These are phyloP conservation scores for Chaetophractus vellerosus DNA, from an alignment of 2,797 vertebrate genomes.

Conservation along the genomic window DNA sequence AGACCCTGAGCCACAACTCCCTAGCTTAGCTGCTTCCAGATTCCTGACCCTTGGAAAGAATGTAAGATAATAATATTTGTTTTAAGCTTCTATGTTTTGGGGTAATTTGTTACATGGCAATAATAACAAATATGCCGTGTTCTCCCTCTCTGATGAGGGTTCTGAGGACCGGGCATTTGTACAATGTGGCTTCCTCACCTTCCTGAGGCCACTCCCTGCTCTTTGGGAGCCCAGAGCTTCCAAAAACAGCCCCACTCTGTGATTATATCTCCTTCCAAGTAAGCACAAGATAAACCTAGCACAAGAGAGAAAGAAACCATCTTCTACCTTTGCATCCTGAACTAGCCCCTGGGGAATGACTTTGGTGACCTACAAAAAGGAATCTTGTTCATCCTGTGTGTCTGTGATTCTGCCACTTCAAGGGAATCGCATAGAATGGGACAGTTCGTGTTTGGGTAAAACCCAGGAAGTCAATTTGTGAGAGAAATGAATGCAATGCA, in stretches of 20 bases:
- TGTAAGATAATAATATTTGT: background rate
- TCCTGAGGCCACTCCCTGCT: background rate
- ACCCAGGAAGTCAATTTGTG: background rate
- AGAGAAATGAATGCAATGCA: slow-evolving; percentile 33
- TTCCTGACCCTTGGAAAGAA: background rate
- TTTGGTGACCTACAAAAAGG: slow-evolving; percentile 12
- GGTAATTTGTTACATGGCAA: background rate
- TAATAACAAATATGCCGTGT: background rate
- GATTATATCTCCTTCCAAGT: background rate
- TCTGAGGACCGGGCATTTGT: background rate
- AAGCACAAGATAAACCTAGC: background rate
- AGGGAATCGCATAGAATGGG: slow-evolving; percentile 11
- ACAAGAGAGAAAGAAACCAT: background rate
- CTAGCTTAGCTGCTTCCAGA: background rate
- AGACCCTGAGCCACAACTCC: background rate
- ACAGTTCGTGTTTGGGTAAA: background rate
- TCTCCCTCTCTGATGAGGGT: background rate
- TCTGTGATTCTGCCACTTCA: slow-evolving; percentile 2
- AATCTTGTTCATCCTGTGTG: background rate
- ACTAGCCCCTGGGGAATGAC: background rate
- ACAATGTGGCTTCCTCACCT: background rate
- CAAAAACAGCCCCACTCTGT: background rate
- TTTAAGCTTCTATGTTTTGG: background rate
- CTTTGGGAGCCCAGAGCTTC: background rate
- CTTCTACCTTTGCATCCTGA: background rate